These are phyloP conservation scores for Gracilinanus agilis DNA, from an alignment of 2,113 vertebrate species.

Conservation along the genomic window DNA sequence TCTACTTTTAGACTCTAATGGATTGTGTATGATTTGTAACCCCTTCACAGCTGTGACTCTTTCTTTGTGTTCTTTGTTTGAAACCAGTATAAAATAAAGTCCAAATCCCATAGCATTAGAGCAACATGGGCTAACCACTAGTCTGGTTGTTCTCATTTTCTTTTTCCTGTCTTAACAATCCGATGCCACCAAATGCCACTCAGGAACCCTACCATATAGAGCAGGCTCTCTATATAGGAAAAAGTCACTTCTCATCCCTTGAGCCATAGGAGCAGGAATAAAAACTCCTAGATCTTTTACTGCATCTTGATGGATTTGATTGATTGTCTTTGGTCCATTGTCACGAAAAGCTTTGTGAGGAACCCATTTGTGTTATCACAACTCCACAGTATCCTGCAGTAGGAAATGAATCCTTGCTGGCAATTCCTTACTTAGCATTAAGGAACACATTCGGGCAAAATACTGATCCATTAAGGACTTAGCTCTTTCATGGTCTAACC, in stretches of 20 bases:
- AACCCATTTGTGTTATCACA: conserved; percentile 99
- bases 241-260: conserved; percentile 98
- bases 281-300: conserved; percentile 99
- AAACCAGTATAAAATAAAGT: too few species aligned
- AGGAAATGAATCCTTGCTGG: conserved; percentile 99
- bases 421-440: conserved; percentile 99
- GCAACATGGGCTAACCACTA: too few species aligned
- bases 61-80: too few species aligned
- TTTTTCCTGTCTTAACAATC: too few species aligned
- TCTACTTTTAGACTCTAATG: too few species aligned
- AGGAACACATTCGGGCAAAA: conserved; percentile 99
- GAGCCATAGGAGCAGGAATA: conserved; percentile 98
- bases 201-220: too few species aligned
- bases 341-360: conserved; percentile 99
- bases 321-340: conserved; percentile 99
- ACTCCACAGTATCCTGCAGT: conserved; percentile 99
- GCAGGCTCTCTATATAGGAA: too few species aligned
- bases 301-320: conserved; percentile 99
- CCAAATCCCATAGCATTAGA: too few species aligned
- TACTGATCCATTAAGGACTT: conserved; percentile 99
- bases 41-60: too few species aligned
- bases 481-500: conserved; percentile 99
- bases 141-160: too few species aligned
- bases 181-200: too few species aligned
- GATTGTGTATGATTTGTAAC: too few species aligned